Conservation (phyloP, 2,888 invertebrate species). For the Beris chalybata region DNA sequence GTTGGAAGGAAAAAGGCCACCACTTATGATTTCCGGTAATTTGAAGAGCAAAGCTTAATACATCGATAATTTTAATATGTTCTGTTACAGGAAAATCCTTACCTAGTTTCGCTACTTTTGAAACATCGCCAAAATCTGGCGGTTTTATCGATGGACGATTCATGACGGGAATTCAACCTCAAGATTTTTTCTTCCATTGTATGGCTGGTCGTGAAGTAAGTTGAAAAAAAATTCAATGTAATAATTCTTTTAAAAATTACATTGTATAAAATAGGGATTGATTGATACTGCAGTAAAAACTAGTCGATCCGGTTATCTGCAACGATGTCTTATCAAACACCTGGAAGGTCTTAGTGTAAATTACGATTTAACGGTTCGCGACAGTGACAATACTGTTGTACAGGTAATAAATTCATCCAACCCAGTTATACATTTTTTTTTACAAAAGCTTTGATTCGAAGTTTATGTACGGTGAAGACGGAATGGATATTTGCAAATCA, state of each 20-base stretch:
- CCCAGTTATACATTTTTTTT: neutral
- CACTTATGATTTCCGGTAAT: slow-evolving; percentile 79
- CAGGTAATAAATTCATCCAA: slow-evolving; percentile 61
- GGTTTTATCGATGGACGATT: slow-evolving; percentile 97
- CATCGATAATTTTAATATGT: neutral
- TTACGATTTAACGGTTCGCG: slow-evolving; percentile 95
- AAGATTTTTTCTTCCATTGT: slow-evolving; percentile 99
- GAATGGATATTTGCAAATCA: slow-evolving; percentile 84
- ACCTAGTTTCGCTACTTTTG: slow-evolving; percentile 89
- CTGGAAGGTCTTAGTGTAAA: slow-evolving; percentile 91
- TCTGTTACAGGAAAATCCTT: slow-evolving; percentile 71
- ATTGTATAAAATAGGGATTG: slow-evolving; percentile 67
- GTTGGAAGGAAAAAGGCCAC: slow-evolving; percentile 95
- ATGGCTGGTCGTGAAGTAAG: slow-evolving; percentile 97
- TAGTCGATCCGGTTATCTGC: slow-evolving; percentile 95
- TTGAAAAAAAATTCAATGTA: slow-evolving; percentile 7
- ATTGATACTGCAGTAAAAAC: slow-evolving; percentile 99
- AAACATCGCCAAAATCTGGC: slow-evolving; percentile 87
- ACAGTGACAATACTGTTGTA: slow-evolving; percentile 89
- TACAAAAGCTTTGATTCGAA: slow-evolving; percentile 46
- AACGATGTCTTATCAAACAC: slow-evolving; percentile 96
- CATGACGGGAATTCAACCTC: slow-evolving; percentile 97
- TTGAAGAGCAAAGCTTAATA: neutral
- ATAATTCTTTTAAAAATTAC: slow-evolving; percentile 21
- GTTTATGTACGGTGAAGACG: slow-evolving; percentile 93